These are phyloP conservation scores for Cephalopterus ornatus DNA, from an alignment of 2,113 vertebrate species.

Conservation along the genomic window DNA sequence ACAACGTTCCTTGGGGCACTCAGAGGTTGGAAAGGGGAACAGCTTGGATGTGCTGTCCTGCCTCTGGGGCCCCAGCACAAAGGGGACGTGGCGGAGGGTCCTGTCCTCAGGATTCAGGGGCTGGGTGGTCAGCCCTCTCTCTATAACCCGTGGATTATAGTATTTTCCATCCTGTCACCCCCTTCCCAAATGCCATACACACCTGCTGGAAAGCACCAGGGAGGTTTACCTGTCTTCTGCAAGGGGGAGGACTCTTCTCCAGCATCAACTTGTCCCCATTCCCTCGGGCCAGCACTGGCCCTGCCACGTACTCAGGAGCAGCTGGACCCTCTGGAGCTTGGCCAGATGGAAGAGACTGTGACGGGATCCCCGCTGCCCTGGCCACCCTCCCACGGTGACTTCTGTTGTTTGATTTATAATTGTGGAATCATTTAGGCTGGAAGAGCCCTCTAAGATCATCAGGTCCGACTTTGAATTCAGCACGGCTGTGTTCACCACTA, in stretches of 20 bases:
- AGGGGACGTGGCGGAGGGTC: neutral
- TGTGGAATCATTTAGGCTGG: neutral
- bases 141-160: neutral
- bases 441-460: neutral
- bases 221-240: neutral
- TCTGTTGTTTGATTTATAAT: neutral
- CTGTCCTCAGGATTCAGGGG: neutral
- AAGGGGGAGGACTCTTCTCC: neutral
- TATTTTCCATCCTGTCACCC: neutral
- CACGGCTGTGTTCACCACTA: neutral
- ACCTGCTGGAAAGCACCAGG: neutral
- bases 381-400: rapidly evolving
- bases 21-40: neutral
- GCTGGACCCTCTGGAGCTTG: neutral
- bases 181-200: neutral
- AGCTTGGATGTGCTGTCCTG: neutral
- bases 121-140: neutral
- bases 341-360: rapidly evolving
- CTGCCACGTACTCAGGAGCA: rapidly evolving
- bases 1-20: rapidly evolving
- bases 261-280: neutral
- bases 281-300: neutral
- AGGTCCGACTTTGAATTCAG: neutral
- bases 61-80: neutral
- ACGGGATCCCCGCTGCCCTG: rapidly evolving